phyloP scores from a whole-genome alignment of 2,113 vertebrate genomes.

The Nothoprocta perdicaria region DNA sequence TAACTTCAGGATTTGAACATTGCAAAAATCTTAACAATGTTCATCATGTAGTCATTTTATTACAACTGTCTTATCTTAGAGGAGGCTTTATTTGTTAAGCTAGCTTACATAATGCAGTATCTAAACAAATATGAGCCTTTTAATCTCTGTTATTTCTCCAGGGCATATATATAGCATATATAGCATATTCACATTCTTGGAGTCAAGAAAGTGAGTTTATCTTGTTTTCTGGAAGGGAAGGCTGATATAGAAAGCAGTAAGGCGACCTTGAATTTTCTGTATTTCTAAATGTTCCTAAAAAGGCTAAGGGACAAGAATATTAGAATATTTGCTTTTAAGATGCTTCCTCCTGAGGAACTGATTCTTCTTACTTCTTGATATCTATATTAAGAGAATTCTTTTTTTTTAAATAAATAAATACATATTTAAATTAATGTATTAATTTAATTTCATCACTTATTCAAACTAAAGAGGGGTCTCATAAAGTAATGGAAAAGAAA shows the following conservation, averaged over 20 bases:
- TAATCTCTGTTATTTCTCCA: neutral
- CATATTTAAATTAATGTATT: too few species aligned
- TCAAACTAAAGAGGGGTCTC: neutral
- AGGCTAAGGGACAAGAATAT: neutral
- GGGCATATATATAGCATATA: rapidly evolving
- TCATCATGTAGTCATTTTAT: neutral
- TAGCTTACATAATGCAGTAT: neutral
- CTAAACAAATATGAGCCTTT: neutral
- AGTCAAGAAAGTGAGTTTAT: neutral
- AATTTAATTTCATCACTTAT: neutral
- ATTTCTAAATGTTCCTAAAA: neutral
- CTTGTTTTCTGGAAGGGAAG: neutral
- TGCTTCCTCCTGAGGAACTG: neutral
- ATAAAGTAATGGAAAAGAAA: neutral
- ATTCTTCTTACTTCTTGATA: neutral
- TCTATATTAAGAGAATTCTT: neutral
- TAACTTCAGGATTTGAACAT: neutral
- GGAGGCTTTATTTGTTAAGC: neutral
- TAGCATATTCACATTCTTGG: neutral
- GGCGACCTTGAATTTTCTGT: neutral
- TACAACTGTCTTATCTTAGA: neutral
- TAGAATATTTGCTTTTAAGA: neutral
- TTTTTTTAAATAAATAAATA: neutral
- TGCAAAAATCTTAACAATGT: neutral
- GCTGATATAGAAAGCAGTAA: neutral